Evolutionary conservation across 2,113 vertebrate genomes (phyloP), one percentile per base, ranked within the genome.

Genomic region (Capreolus pygargus): DNA sequence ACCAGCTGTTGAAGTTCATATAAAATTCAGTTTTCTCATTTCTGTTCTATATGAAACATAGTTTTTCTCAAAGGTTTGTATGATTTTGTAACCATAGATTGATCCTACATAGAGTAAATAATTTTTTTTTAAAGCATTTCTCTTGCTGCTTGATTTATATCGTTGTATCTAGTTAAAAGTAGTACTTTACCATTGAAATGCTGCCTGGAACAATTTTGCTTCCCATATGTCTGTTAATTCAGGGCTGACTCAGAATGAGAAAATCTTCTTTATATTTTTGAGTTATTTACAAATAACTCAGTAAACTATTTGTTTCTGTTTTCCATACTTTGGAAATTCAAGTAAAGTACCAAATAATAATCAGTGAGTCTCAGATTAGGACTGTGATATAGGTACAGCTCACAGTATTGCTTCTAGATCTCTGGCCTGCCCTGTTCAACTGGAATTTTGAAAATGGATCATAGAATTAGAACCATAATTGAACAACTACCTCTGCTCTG

Each of bases 361-460:
- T 6, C 78, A 74, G 11, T 86, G n/a, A 93, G 52, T 79, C 54
- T 88, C 52, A 78, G 1, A 28, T 74, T 92, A 89, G 43, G 28
- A 36, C 45, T 93, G 15, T 92, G 70, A 33, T 86, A 2, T 27
- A 97, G 14, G 7, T 83, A 6, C 86, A 25, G 78, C 43, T 90
- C n/a, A 54, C 47, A 23, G 45, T 86, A 43, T 55, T 86, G 30
- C 33, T 89, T 87, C 52, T 91, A 74, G 17, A 58, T 78, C 11
- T 90, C 30, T 96, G 39, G 36, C 7, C 36, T 96, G 23, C 10
- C 28, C n/a, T 89, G 11, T 88, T 91, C 88, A 86, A 52, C n/a
- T 64, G 78, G 25, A 95, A 94, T 86, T 94, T 92, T 97, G 15
- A 89, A 97, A 95, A 60, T 88, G 9, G 36, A 93, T 89, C 28